Conservation (phyloP, 2,797 vertebrate genomes). For the Varecia variegata region DNA sequence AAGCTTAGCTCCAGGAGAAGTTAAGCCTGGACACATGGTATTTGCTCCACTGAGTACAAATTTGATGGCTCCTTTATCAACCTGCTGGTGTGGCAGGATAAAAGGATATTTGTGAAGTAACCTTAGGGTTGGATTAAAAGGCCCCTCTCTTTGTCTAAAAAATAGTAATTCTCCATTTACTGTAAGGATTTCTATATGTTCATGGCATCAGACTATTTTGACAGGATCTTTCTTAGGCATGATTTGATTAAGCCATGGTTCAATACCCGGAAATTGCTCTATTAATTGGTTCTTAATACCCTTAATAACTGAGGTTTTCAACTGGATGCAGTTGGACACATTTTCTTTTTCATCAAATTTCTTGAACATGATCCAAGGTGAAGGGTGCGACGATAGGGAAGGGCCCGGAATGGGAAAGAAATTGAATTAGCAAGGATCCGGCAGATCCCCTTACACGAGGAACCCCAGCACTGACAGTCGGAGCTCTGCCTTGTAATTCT, state of each 20-base stretch:
- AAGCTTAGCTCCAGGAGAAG: too few species aligned
- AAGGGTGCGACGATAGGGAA: too few species aligned
- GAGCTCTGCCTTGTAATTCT: conserved; percentile 19
- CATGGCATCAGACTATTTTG: conserved; percentile 98
- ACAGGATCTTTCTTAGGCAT: conserved; percentile 99
- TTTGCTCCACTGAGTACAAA: too few species aligned
- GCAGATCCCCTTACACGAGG: too few species aligned
- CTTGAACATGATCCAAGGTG: too few species aligned
- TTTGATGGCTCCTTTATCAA: too few species aligned
- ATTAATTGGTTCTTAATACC: conserved; percentile 96
- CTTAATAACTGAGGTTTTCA: conserved; percentile 99
- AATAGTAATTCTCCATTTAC: conserved; percentile 98
- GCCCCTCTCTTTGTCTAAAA: conserved; percentile 97
- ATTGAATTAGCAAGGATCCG: too few species aligned
- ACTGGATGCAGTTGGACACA: conserved; percentile 98
- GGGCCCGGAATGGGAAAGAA: too few species aligned
- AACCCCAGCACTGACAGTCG: too few species aligned
- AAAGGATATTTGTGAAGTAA: conserved; percentile 98
- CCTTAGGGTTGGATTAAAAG: conserved; percentile 96
- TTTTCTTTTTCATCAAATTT: conserved; percentile 99
- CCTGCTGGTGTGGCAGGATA: too few species aligned
- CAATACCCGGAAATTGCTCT: conserved; percentile 96
- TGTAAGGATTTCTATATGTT: conserved; percentile 98
- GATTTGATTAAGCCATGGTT: conserved; percentile 97
- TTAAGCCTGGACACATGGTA: too few species aligned